Percentiles rank a stretch among this genome's conserved stretches.
phyloP scores from a whole-genome alignment of 2,797 vertebrate species.

The Megaceryle alcyon region DNA sequence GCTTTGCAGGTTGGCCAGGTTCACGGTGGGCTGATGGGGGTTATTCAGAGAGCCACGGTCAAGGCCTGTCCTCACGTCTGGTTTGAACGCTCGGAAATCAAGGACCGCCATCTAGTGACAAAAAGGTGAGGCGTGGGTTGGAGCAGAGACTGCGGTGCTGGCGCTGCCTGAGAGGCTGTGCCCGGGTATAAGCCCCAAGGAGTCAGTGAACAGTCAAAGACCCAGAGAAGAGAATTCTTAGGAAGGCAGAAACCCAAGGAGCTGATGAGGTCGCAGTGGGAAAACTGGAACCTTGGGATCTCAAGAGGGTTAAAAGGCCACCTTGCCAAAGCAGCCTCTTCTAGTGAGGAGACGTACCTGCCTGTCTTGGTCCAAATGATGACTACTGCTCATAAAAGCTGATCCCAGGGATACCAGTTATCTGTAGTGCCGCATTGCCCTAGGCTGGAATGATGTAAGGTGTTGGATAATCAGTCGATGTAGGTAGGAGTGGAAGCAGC shows the following conservation, averaged over 20 bases:
- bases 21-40: conserved; percentile 92
- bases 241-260: background rate
- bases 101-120: conserved; percentile 90
- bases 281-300: background rate
- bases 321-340: background rate
- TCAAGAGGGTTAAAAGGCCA: fast-evolving
- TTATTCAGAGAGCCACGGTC: conserved; percentile 92
- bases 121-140: conserved; percentile 82
- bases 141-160: fast-evolving
- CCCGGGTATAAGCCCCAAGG: fast-evolving
- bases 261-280: background rate
- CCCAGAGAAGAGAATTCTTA: background rate
- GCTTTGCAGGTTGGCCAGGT: conserved; percentile 91
- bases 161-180: fast-evolving
- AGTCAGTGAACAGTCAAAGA: background rate
- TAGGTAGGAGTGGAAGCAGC: background rate
- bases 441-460: background rate
- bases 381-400: background rate
- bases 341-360: background rate
- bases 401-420: background rate
- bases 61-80: conserved; percentile 94
- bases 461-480: background rate
- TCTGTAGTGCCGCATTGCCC: background rate
- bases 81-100: conserved; percentile 96
- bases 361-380: background rate